These are phyloP conservation scores for Andrena haemorrhoa DNA, from an alignment of 2,888 invertebrate genomes.

Conservation along the genomic window DNA sequence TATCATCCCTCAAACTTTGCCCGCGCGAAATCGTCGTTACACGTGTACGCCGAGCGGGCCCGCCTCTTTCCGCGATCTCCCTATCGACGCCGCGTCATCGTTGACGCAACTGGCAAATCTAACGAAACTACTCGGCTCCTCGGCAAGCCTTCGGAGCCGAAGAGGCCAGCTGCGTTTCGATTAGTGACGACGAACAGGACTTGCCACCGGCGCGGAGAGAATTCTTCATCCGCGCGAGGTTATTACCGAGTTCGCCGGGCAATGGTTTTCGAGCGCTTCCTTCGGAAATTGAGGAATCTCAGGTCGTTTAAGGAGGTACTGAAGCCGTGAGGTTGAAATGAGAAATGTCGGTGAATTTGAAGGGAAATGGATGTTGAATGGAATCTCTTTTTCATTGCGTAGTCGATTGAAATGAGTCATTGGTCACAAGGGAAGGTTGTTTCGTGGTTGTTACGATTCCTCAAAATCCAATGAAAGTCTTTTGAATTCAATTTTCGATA, in stretches of 20 bases:
- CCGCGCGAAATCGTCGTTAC: constrained; percentile 44
- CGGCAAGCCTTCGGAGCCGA: constrained; percentile 41
- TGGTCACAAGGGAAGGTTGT: too few relatives aligned
- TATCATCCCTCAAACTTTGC: constrained; percentile 69
- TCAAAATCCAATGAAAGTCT: too few relatives aligned
- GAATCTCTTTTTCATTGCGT: too few relatives aligned
- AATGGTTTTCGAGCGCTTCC: background rate
- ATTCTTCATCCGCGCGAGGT: background rate
- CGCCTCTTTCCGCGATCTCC: constrained; percentile 31
- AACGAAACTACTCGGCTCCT: constrained; percentile 49
- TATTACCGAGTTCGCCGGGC: background rate
- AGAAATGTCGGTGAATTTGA: too few relatives aligned
- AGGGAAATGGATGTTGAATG: too few relatives aligned
- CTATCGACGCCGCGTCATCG: constrained; percentile 33
- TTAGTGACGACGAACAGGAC: constrained; percentile 27
- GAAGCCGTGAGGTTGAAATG: too few relatives aligned
- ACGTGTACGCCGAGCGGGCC: background rate
- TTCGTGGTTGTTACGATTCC: too few relatives aligned
- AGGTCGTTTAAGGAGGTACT: too few relatives aligned
- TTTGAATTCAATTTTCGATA: too few relatives aligned
- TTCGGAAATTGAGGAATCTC: constrained; percentile 1
- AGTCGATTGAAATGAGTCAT: too few relatives aligned
- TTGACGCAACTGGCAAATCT: constrained; percentile 33
- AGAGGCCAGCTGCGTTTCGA: constrained; percentile 25
- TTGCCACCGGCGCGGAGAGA: background rate